Evolutionary conservation across 2,888 invertebrate species (phyloP), one percentile per base, ranked within the genome.

Genomic region (Chirona hameri): DNA sequence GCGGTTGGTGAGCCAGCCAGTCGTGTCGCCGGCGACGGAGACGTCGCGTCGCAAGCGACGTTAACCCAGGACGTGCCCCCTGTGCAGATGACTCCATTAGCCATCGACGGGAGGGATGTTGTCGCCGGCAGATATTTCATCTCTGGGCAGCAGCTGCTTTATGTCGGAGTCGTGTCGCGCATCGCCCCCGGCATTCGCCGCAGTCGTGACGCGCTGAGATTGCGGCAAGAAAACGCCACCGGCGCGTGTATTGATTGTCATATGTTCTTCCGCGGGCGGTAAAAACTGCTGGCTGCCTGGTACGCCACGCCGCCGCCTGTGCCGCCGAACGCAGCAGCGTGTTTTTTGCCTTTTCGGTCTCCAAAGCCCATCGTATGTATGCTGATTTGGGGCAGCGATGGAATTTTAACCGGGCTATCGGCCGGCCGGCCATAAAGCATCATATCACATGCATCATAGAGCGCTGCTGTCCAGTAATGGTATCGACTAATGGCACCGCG

Each of bases 361-460:
- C 39, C 27, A 76, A 76, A 76, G 76, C 76, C 76, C 31, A 24
- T 76, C 76, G 76, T 76, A 76, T 76, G 76, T 76, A 76, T 76
- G 76, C 76, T 76, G 76, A 76, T 76, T 76, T 46, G 46, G 46
- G 27, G 27, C 76, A 46, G 39, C 27, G 76, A 76, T 76, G 76
- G 76, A 76, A 76, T 76, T 76, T 76, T 76, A 76, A 76, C 76
- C 76, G 76, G 24, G 76, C 76, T 46, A 76, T 76, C 76, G 76
- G 76, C 21, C 39, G 46, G 39, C 18, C 39, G 76, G 76, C 24
- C 24, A 76, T 76, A 76, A 76, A 76, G 76, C 39, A 76, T 76
- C 24, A 76, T 76, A 76, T 46, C 46, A 46, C 39, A 76, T 76
- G 76, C 76, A 76, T 76, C 76, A 76, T 76, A 46, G 46, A 76